Percentiles rank a stretch among this genome's conserved stretches.
These are phyloP conservation scores for Procavia capensis DNA, from an alignment of 2,113 vertebrate species.

Conservation along the genomic window DNA sequence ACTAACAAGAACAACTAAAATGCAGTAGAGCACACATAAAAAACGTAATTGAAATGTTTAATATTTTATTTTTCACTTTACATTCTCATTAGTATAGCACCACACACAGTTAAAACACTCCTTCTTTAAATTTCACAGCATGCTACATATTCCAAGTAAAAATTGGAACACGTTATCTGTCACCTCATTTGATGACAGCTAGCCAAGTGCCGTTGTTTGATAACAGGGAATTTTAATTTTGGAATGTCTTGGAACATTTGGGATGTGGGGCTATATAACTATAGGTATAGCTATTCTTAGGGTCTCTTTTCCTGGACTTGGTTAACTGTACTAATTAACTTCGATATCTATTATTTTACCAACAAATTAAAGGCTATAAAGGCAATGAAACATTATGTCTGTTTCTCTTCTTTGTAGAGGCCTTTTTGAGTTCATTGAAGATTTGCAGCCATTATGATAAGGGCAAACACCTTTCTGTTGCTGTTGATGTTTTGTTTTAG, in stretches of 20 bases:
- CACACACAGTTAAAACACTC: background rate
- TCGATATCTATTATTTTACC: slow-evolving; percentile 28
- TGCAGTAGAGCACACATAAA: background rate
- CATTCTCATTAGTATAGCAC: slow-evolving; percentile 33
- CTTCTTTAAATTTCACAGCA: slow-evolving; percentile 20
- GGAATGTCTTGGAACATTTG: background rate
- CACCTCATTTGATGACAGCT: slow-evolving; percentile 13
- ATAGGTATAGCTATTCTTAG: background rate
- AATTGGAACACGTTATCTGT: background rate
- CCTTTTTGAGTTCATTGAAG: slow-evolving; percentile 14
- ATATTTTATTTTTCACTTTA: slow-evolving; percentile 37
- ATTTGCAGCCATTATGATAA: slow-evolving; percentile 6
- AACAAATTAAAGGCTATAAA: slow-evolving; percentile 42
- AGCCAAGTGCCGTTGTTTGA: too few relatives aligned
- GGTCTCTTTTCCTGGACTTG: background rate
- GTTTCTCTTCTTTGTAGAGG: background rate
- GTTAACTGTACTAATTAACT: slow-evolving; percentile 58
- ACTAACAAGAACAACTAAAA: background rate
- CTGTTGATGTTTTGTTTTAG: slow-evolving; percentile 27
- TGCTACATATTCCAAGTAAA: background rate
- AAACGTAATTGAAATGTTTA: background rate
- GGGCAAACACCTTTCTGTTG: background rate
- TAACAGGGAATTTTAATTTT: slow-evolving; percentile 48
- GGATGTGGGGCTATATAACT: background rate
- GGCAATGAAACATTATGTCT: background rate